phyloP scores from a whole-genome alignment of 2,888 invertebrate genomes.

The Heliconius erato region DNA sequence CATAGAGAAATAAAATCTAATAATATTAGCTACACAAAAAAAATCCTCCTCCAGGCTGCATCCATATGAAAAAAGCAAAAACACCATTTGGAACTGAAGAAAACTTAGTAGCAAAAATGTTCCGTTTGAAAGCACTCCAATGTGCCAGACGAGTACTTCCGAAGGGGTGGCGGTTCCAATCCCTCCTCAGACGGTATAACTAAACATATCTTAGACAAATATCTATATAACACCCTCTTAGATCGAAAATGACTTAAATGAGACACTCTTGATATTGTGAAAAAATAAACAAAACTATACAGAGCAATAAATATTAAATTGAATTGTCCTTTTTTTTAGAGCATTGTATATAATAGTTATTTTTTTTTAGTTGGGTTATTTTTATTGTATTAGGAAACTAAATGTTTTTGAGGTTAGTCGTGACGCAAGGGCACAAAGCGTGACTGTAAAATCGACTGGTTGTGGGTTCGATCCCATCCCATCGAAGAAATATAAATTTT shows the following conservation, averaged over 20 bases:
- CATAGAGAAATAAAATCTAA: neutral
- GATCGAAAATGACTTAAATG: neutral
- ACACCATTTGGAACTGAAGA: slow-evolving; percentile 26
- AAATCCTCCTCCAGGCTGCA: neutral
- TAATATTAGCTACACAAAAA: neutral
- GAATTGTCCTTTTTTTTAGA: neutral
- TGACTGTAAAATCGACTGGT: too few species aligned
- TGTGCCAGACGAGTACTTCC: slow-evolving; percentile 42
- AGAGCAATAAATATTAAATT: too few species aligned
- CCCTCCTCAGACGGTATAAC: slow-evolving; percentile 44
- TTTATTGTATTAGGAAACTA: too few species aligned
- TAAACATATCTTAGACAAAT: slow-evolving; percentile 27
- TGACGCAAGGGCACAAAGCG: too few species aligned
- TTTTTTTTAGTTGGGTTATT: too few species aligned
- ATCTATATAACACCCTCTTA: neutral
- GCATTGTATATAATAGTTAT: neutral
- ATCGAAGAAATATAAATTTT: too few species aligned
- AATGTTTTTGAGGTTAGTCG: too few species aligned
- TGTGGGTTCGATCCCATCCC: too few species aligned
- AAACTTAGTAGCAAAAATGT: slow-evolving; percentile 47
- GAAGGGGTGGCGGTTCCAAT: slow-evolving; percentile 41
- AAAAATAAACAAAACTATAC: too few species aligned
- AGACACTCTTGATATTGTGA: too few species aligned
- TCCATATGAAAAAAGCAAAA: neutral
- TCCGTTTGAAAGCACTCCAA: slow-evolving; percentile 46